Evolutionary conservation across 2,888 invertebrate genomes (phyloP).

Genomic region (Hymenopus coronatus): DNA sequence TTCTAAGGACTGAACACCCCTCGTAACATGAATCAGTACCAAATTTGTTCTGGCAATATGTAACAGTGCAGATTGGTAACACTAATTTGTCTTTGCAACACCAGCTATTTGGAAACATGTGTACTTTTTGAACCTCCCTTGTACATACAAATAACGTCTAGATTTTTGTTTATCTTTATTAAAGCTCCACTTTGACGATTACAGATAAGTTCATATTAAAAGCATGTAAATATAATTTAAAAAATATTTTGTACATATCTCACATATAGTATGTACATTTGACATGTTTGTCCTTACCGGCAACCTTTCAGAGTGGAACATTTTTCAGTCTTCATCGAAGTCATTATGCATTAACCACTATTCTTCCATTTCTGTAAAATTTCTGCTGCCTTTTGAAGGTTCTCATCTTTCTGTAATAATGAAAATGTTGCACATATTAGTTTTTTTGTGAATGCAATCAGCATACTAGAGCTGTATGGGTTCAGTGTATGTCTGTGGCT

Average conservation of each 20-base stretch:
- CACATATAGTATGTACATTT: too few species aligned
- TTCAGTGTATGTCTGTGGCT: too few species aligned
- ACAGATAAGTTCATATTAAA: not conserved
- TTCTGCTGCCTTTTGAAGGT: constrained; percentile 62
- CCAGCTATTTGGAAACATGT: too few species aligned
- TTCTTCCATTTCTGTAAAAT: constrained; percentile 60
- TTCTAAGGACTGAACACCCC: too few species aligned
- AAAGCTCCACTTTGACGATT: not conserved
- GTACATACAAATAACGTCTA: too few species aligned
- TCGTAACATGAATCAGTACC: too few species aligned
- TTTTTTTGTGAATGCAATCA: not conserved
- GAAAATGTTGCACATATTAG: not conserved
- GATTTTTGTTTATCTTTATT: not conserved
- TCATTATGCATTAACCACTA: not conserved
- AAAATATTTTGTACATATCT: not conserved
- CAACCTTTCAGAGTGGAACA: not conserved
- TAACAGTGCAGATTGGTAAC: too few species aligned
- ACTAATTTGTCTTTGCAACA: too few species aligned
- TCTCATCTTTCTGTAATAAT: constrained; percentile 66
- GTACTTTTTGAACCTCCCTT: too few species aligned
- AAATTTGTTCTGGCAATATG: too few species aligned
- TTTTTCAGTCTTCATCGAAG: not conserved
- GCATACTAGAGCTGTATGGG: too few species aligned
- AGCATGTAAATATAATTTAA: not conserved
- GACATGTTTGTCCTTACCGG: too few species aligned